A percentile compares a stretch with the other conserved stretches of the same genome.
phyloP scores from a whole-genome alignment of 2,888 invertebrate species.

The Caenorhabditis panamensis region DNA sequence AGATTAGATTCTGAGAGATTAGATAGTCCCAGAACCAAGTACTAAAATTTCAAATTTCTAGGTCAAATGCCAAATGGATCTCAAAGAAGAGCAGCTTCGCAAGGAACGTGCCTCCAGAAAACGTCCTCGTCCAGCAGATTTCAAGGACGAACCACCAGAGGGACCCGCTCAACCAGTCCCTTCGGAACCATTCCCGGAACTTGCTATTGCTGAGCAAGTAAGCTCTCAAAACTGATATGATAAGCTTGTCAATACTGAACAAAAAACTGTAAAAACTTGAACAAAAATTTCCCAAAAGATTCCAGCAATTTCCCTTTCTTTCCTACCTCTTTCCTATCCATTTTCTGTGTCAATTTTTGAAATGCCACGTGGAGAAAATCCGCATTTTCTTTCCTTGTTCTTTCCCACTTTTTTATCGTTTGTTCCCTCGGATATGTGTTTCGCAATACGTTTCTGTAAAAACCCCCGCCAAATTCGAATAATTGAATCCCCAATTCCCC shows the following conservation, averaged over 20 bases:
- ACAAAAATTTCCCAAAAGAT: no score
- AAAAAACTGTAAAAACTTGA: neutral
- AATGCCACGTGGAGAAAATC: neutral
- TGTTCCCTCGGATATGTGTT: no score
- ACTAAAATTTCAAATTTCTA: neutral
- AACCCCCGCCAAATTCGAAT: neutral
- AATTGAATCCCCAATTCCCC: neutral
- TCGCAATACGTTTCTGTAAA: no score
- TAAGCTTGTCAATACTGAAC: no score
- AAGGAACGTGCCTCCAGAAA: slow-evolving; percentile 14
- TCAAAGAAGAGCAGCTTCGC: slow-evolving; percentile 26
- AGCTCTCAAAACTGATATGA: neutral
- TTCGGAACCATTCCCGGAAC: neutral
- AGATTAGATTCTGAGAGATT: no score
- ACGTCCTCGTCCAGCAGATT: slow-evolving; percentile 38
- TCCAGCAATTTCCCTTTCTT: neutral
- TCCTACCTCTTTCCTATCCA: neutral
- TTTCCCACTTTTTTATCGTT: neutral
- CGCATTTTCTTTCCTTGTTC: neutral
- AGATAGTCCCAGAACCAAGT: no score
- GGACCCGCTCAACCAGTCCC: slow-evolving; percentile 9
- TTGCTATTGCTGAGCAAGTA: neutral
- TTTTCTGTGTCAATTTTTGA: neutral
- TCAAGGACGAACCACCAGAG: slow-evolving; percentile 21
- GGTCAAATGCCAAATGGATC: slow-evolving; percentile 42